These are phyloP conservation scores for Diacarnus erythraeanus DNA, from an alignment of 37 sponge, comb jelly and placozoan genomes.

Conservation along the genomic window DNA sequence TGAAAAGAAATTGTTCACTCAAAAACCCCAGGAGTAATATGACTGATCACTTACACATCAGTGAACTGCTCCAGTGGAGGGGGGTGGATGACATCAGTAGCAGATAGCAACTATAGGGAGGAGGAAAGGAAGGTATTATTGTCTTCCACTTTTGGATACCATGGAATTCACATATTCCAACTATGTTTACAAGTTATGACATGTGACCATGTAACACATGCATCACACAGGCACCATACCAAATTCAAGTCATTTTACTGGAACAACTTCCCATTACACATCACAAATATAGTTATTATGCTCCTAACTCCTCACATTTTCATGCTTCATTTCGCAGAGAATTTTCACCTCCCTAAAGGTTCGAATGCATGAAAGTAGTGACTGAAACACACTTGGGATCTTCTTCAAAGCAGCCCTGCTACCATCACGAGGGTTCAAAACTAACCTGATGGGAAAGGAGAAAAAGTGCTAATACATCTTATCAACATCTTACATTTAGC, in stretches of 20 bases:
- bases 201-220: neutral
- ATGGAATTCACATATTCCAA: neutral
- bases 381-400: slow-evolving; percentile 77
- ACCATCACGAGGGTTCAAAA: slow-evolving; percentile 73
- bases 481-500: too few species aligned
- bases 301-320: slow-evolving; percentile 68
- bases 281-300: neutral
- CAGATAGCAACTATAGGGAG: slow-evolving; percentile 59
- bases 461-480: too few species aligned
- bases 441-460: slow-evolving; percentile 59
- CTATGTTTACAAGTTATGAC: neutral
- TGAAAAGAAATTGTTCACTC: neutral
- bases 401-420: slow-evolving; percentile 77
- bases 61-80: slow-evolving; percentile 50
- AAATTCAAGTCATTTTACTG: neutral
- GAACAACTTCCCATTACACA: neutral
- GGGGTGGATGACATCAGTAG: slow-evolving; percentile 70
- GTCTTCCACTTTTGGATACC: neutral
- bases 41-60: slow-evolving; percentile 62
- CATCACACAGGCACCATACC: neutral
- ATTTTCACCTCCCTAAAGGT: slow-evolving; percentile 85
- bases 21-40: neutral
- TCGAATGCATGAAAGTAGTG: slow-evolving; percentile 65
- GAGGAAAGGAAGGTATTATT: neutral
- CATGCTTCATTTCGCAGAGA: slow-evolving; percentile 81